phyloP scores from a whole-genome alignment of 1,140 invertebrate genomes.

The Luehdorfia chinensis region DNA sequence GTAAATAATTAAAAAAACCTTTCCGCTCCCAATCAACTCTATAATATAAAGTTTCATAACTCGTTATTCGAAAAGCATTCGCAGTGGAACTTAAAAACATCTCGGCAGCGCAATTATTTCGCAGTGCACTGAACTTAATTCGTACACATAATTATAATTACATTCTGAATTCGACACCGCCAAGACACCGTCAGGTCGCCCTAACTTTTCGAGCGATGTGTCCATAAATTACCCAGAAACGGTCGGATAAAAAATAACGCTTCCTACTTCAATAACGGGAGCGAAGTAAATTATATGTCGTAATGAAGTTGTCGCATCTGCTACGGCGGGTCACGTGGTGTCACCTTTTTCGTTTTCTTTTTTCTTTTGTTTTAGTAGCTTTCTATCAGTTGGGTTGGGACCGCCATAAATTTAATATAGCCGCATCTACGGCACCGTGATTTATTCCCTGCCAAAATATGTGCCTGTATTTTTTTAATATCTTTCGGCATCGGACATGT shows the following conservation, averaged over 20 bases:
- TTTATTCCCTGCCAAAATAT: slow-evolving; percentile 75
- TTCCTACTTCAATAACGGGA: slow-evolving; percentile 71
- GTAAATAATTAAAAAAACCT: no score
- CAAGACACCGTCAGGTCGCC: slow-evolving; percentile 29
- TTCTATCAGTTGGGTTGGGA: slow-evolving; percentile 46
- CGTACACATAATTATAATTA: slow-evolving; percentile 34
- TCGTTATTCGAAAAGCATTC: slow-evolving; percentile 29
- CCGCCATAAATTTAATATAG: slow-evolving; percentile 69
- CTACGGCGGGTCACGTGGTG: slow-evolving; percentile 49
- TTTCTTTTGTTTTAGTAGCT: slow-evolving; percentile 47
- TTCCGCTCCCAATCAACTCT: slow-evolving; percentile 14
- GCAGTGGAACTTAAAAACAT: slow-evolving; percentile 32
- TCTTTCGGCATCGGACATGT: slow-evolving; percentile 62
- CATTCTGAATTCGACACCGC: slow-evolving; percentile 29
- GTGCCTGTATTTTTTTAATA: slow-evolving; percentile 53
- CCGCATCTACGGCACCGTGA: slow-evolving; percentile 59
- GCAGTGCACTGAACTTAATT: slow-evolving; percentile 30
- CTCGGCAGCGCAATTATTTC: slow-evolving; percentile 26
- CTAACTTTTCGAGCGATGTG: slow-evolving; percentile 43
- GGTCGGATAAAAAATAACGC: slow-evolving; percentile 54
- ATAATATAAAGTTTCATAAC: slow-evolving; percentile 13
- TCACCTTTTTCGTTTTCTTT: slow-evolving; percentile 50
- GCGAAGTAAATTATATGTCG: slow-evolving; percentile 66
- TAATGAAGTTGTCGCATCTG: slow-evolving; percentile 72
- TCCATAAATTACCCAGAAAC: slow-evolving; percentile 66